Evolutionary conservation across 2,797 vertebrate genomes (phyloP).

Genomic region (Florisuga fusca): DNA sequence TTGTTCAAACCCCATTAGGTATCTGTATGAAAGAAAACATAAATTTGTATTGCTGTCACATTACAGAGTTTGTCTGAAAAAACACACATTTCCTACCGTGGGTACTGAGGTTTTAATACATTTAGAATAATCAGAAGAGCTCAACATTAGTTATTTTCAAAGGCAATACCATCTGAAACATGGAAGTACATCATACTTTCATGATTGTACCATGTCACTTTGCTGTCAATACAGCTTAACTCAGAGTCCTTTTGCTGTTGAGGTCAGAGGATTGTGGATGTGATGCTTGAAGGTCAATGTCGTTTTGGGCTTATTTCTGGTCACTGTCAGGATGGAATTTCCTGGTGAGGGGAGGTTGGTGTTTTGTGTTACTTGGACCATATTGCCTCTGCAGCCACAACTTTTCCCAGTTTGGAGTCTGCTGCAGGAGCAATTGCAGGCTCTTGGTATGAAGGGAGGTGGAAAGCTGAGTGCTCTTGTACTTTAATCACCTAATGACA

Average conservation of each 20-base stretch:
- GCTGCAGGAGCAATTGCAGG: neutral
- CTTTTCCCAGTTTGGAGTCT: neutral
- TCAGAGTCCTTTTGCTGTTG: neutral
- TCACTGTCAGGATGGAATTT: neutral
- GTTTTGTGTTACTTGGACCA: neutral
- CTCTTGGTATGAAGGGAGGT: neutral
- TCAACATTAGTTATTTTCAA: neutral
- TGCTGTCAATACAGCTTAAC: neutral
- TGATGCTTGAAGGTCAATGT: neutral
- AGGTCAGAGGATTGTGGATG: accelerated
- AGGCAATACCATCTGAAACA: neutral
- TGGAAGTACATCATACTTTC: neutral
- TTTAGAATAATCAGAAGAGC: neutral
- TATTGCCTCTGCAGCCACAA: neutral
- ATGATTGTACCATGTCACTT: neutral
- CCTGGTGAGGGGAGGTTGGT: neutral
- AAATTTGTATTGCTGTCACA: slow-evolving; percentile 37
- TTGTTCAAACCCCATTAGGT: slow-evolving; percentile 64
- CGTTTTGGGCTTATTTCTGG: neutral
- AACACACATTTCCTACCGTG: neutral
- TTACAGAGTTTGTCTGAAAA: slow-evolving; percentile 4
- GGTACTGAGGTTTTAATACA: neutral
- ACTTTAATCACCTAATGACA: slow-evolving; percentile 63
- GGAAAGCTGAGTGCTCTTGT: slow-evolving; percentile 28
- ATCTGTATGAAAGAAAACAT: slow-evolving; percentile 53